Evolutionary conservation across 2,113 vertebrate species (phyloP).

Genomic region (Clinocottus analis): DNA sequence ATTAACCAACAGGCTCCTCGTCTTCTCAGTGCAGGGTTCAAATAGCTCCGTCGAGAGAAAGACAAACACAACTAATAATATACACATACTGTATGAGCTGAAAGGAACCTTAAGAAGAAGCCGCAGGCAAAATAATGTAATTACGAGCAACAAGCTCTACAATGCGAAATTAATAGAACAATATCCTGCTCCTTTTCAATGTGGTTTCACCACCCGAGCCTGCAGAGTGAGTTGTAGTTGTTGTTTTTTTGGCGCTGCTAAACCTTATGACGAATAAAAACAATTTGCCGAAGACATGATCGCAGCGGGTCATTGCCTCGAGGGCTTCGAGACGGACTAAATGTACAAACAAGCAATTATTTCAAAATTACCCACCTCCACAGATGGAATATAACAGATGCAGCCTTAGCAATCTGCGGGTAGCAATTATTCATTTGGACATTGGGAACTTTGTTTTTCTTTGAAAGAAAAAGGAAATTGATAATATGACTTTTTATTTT

Average conservation of each 20-base stretch:
- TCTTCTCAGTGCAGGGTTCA: background rate
- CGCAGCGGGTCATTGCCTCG: constrained; percentile 25
- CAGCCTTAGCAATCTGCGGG: constrained; percentile 15
- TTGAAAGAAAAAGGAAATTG: constrained; percentile 4
- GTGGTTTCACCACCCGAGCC: background rate
- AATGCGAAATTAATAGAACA: constrained; percentile 33
- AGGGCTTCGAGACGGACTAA: constrained; percentile 23
- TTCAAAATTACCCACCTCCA: constrained; percentile 35
- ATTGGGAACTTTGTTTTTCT: constrained; percentile 25
- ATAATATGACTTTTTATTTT: background rate
- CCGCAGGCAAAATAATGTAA: background rate
- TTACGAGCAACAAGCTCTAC: background rate
- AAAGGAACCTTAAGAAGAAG: background rate
- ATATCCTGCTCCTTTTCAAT: constrained; percentile 27
- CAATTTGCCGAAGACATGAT: constrained; percentile 31
- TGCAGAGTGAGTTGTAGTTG: constrained; percentile 3
- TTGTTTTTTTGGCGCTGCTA: constrained; percentile 5
- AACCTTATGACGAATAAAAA: constrained; percentile 9
- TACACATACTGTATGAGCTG: background rate
- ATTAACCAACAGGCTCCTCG: background rate
- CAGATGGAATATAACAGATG: constrained; percentile 27
- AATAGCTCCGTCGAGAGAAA: background rate
- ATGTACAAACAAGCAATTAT: constrained; percentile 62
- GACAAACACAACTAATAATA: background rate
- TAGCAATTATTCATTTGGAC: constrained; percentile 36